phyloP scores from a whole-genome alignment of 2,113 vertebrate species.

The Phodopus roborovskii region DNA sequence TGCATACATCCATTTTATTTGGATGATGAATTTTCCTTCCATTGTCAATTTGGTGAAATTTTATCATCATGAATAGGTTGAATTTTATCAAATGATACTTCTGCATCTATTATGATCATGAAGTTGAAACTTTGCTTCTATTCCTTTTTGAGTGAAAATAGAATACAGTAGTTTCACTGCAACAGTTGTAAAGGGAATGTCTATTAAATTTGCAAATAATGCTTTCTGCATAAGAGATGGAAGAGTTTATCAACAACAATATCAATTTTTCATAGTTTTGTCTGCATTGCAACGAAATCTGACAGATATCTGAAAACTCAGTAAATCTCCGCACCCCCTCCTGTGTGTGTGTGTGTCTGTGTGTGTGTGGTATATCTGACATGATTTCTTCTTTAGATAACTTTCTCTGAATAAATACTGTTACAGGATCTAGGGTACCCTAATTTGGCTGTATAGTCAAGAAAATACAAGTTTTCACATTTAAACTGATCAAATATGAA shows the following conservation, averaged over 20 bases:
- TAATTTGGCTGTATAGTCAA: slow-evolving; percentile 27
- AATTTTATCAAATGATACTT: slow-evolving; percentile 8
- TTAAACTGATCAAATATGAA: slow-evolving; percentile 52
- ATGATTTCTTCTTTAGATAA: slow-evolving; percentile 7
- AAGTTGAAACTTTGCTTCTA: slow-evolving; percentile 14
- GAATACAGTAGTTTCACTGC: neutral
- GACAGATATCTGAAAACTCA: slow-evolving; percentile 48
- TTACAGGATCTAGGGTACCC: neutral
- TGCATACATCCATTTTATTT: slow-evolving; percentile 1
- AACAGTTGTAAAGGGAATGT: slow-evolving; percentile 35
- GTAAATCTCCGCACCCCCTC: neutral
- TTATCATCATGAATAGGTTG: neutral
- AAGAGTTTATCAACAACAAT: neutral
- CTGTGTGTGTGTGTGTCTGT: neutral
- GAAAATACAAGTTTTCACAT: slow-evolving; percentile 43
- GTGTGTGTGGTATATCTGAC: neutral
- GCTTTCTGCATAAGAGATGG: neutral
- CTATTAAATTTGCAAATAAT: slow-evolving; percentile 56
- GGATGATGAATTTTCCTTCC: slow-evolving; percentile 20
- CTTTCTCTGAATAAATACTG: slow-evolving; percentile 13
- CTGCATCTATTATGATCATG: neutral
- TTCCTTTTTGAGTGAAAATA: slow-evolving; percentile 52
- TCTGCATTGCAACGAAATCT: slow-evolving; percentile 20
- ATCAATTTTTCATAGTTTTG: slow-evolving; percentile 21
- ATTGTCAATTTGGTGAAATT: slow-evolving; percentile 37